Evolutionary conservation across 2,113 vertebrate genomes (phyloP).

Genomic region (Candoia aspera): DNA sequence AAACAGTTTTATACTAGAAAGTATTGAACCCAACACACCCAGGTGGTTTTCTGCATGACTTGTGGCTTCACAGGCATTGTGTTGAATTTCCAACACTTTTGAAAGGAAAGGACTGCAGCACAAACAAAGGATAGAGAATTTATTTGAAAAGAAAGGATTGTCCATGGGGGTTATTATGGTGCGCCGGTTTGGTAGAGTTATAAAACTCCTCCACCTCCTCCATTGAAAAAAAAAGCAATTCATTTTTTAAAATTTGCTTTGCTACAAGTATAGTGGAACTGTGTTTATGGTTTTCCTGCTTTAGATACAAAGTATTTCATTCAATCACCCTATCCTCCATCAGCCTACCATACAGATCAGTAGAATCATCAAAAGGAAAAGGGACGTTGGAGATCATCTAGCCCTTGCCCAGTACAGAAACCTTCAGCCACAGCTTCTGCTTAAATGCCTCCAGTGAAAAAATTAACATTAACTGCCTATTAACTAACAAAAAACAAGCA

Average conservation of each 20-base stretch:
- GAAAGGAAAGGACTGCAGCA: not conserved
- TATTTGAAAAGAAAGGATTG: constrained; percentile 17
- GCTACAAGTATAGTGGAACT: too few relatives aligned
- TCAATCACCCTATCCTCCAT: too few relatives aligned
- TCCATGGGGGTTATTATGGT: not conserved
- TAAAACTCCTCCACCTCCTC: not conserved
- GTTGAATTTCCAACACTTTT: not conserved
- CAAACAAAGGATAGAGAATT: not conserved
- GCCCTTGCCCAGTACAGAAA: not conserved
- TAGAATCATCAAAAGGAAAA: too few relatives aligned
- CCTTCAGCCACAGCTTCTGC: too few relatives aligned
- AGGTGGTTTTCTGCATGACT: not conserved
- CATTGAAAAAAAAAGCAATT: not conserved
- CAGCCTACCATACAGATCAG: not conserved
- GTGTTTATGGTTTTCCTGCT: too few relatives aligned
- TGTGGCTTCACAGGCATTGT: not conserved
- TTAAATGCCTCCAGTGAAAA: too few relatives aligned
- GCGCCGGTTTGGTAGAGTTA: not conserved
- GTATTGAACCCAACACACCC: not conserved
- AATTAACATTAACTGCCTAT: too few relatives aligned
- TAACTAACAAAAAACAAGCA: not conserved
- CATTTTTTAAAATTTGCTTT: not conserved
- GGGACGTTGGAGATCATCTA: not conserved
- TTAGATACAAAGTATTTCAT: not conserved
- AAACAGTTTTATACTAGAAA: too few relatives aligned